A percentile compares a stretch with the other conserved stretches of the same genome.
phyloP scores from a whole-genome alignment of 1,140 invertebrate species.

The Samia ricini region DNA sequence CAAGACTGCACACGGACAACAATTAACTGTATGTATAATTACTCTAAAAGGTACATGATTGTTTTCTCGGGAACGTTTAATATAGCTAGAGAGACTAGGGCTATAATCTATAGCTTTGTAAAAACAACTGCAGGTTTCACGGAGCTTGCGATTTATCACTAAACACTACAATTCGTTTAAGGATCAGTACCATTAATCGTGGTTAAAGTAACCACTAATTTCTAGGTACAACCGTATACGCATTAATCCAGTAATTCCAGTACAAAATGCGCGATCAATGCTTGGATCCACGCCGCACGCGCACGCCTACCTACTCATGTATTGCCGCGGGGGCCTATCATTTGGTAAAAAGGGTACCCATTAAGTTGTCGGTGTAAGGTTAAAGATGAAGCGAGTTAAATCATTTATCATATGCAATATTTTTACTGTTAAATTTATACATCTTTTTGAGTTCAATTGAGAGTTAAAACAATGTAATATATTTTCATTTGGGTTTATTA shows the following conservation, averaged over 20 bases:
- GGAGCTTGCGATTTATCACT: conserved; percentile 11
- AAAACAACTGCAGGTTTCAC: background rate
- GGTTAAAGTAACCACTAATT: conserved; percentile 35
- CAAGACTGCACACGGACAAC: no score
- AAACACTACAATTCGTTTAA: conserved; percentile 21
- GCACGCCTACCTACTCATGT: conserved; percentile 23
- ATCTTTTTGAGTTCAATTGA: no score
- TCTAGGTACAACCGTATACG: conserved; percentile 26
- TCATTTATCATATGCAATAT: background rate
- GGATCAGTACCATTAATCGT: conserved; percentile 29
- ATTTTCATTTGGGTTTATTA: no score
- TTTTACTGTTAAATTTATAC: background rate
- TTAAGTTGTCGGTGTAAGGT: conserved; percentile 24
- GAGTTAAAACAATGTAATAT: no score
- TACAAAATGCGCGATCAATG: conserved; percentile 19
- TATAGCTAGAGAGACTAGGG: background rate
- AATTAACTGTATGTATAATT: no score
- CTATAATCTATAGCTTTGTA: background rate
- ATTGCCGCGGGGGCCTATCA: conserved; percentile 28
- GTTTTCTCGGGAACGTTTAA: background rate
- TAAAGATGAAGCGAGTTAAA: conserved; percentile 16
- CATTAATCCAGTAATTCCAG: conserved; percentile 26
- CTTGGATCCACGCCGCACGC: conserved; percentile 16
- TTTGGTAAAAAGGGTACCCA: conserved; percentile 30
- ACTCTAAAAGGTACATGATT: no score